phyloP scores from a whole-genome alignment of 2,888 invertebrate species.

The Thereva nobilitata region DNA sequence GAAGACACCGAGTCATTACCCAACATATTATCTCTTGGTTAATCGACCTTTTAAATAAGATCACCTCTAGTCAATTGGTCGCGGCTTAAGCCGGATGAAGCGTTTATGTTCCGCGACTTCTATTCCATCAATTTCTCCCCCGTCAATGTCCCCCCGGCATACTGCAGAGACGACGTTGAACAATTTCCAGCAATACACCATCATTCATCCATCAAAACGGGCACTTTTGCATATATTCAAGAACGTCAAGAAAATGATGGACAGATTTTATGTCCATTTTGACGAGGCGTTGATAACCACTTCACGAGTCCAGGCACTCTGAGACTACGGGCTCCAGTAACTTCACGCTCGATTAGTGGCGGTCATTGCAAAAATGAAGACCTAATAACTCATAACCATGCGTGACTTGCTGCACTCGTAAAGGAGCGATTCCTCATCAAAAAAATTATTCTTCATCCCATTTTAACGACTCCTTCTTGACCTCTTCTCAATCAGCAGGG shows the following conservation, averaged over 20 bases:
- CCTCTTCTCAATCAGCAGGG: too few relatives aligned
- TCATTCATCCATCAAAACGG: too few relatives aligned
- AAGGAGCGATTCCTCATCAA: neutral
- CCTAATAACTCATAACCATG: conserved; percentile 2
- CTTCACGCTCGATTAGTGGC: too few relatives aligned
- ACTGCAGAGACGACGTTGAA: neutral
- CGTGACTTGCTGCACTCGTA: neutral
- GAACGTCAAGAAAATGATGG: neutral
- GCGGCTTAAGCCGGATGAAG: conserved; percentile 2
- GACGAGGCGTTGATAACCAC: conserved; percentile 8
- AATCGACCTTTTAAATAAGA: too few relatives aligned
- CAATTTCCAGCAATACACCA: too few relatives aligned
- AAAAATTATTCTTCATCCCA: too few relatives aligned
- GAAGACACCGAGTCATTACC: too few relatives aligned
- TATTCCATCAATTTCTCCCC: neutral
- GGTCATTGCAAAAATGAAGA: neutral
- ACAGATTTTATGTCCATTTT: neutral
- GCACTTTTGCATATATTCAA: neutral
- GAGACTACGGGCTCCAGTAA: neutral
- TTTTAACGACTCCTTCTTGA: too few relatives aligned
- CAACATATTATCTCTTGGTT: too few relatives aligned
- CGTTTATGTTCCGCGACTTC: neutral
- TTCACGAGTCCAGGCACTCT: neutral
- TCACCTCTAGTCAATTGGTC: neutral
- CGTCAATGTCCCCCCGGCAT: neutral